These are phyloP conservation scores for Amphiprion ocellaris DNA, from an alignment of 2,113 vertebrate species.

Conservation along the genomic window DNA sequence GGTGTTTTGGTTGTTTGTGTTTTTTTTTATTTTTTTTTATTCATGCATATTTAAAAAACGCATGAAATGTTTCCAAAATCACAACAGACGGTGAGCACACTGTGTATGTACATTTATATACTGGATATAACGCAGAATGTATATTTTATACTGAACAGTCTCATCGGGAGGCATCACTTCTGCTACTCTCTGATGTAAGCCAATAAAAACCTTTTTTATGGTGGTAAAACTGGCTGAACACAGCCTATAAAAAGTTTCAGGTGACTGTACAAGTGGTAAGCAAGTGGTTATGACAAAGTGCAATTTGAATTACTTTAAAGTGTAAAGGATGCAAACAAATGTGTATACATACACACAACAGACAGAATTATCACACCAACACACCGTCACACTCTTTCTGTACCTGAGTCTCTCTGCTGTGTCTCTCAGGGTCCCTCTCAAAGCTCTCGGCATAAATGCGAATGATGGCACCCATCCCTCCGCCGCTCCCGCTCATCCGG, in stretches of 20 bases:
- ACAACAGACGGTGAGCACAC: background rate
- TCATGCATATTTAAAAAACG: background rate
- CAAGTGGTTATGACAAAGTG: background rate
- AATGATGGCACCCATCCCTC: constrained; percentile 89
- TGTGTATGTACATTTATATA: background rate
- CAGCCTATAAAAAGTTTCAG: background rate
- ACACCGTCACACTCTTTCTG: constrained; percentile 62
- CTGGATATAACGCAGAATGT: background rate
- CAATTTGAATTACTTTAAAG: background rate
- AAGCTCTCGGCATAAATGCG: constrained; percentile 97
- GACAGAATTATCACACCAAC: background rate
- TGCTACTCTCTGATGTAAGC: no score
- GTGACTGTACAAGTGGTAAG: background rate
- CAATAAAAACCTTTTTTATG: background rate
- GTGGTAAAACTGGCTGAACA: background rate
- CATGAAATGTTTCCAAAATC: background rate
- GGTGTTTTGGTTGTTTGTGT: background rate
- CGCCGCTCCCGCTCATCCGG: constrained; percentile 94
- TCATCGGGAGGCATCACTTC: background rate
- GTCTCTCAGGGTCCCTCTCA: constrained; percentile 93
- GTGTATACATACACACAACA: background rate
- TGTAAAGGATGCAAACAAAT: background rate
- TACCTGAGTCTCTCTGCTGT: constrained; percentile 94
- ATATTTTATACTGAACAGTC: background rate
- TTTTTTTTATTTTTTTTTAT: background rate